phyloP scores from a whole-genome alignment of 2,888 invertebrate genomes.

The Tetrapedia diversipes region DNA sequence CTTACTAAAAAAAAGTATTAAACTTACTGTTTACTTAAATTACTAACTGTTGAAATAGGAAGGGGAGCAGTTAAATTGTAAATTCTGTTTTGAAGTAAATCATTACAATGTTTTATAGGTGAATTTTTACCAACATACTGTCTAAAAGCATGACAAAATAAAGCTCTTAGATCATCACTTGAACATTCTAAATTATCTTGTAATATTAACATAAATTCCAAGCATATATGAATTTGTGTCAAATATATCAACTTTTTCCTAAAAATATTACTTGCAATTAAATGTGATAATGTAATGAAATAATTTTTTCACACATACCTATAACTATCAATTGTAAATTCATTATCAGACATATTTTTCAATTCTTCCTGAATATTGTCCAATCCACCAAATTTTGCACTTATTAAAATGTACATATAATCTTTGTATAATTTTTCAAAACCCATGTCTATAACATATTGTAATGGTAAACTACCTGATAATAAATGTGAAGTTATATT shows the following conservation, averaged over 20 bases:
- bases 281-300: background rate
- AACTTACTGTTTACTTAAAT: slow-evolving; percentile 67
- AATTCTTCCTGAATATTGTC: slow-evolving; percentile 69
- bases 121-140: slow-evolving; percentile 70
- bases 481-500: slow-evolving; percentile 64
- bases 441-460: slow-evolving; percentile 76
- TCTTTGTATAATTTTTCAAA: slow-evolving; percentile 76
- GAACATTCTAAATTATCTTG: slow-evolving; percentile 73
- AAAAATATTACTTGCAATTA: slow-evolving; percentile 41
- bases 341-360: slow-evolving; percentile 54
- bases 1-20: background rate
- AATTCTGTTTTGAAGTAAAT: slow-evolving; percentile 62
- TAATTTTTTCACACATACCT: slow-evolving; percentile 46
- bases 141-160: slow-evolving; percentile 70
- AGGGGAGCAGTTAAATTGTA: slow-evolving; percentile 66
- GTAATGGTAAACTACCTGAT: slow-evolving; percentile 72
- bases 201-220: slow-evolving; percentile 75
- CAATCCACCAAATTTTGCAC: slow-evolving; percentile 66
- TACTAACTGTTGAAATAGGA: slow-evolving; percentile 58
- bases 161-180: slow-evolving; percentile 62
- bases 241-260: slow-evolving; percentile 72
- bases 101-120: slow-evolving; percentile 51
- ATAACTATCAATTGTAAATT: slow-evolving; percentile 65
- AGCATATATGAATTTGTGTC: slow-evolving; percentile 74
- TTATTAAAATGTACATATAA: slow-evolving; percentile 72